Evolutionary conservation across 1,140 invertebrate genomes (phyloP), one percentile per base, ranked within the genome.

Genomic region (Dendrolimus kikuchii): DNA sequence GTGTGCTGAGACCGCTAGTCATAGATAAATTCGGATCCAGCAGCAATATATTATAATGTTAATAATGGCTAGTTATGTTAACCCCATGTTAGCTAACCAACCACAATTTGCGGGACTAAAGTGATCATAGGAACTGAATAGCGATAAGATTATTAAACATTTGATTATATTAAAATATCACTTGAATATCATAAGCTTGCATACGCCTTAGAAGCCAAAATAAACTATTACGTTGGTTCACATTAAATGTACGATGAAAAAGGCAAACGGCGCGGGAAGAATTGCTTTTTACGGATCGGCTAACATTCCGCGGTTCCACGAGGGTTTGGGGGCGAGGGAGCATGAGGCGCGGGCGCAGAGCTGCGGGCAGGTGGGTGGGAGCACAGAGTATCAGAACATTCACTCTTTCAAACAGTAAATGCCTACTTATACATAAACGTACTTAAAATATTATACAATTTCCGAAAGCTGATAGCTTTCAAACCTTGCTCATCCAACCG

Each of bases 201-300:
- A 39, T 46, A 49, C 51, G 57, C 23, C 23, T 23, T 23, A 41
- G 51, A 50, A 59, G 39, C 49, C 57, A 59, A 64, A 66, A 68
- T 67, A 71, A 71, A 70, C 64, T 72, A 76, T 70, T 59, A 66
- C 68, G 67, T 67, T 64, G 67, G 64, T 73, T 70, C 63, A 66
- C 64, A 79, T 74, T 74, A 71, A 79, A 81, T 76, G 74, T 81
- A 81, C 66, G 73, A 65, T 74, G 68, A 74, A 79, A 74, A 74
- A 74, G 70, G 65, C 64, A 74, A 81, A 81, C 72, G 72, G 58
- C 63, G 71, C 67, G 72, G 66, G 69, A 77, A 76, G 74, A 79
- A 81, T 81, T 74, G 74, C 76, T 74, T 79, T 81, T 81, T 73
- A 81, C 74, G 78, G 72, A 77, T 79, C 74, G 66, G 53, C 72